Evolutionary conservation across 2,888 invertebrate genomes (phyloP), one percentile per base, ranked within the genome.

Genomic region (Ectemnius cavifrons): DNA sequence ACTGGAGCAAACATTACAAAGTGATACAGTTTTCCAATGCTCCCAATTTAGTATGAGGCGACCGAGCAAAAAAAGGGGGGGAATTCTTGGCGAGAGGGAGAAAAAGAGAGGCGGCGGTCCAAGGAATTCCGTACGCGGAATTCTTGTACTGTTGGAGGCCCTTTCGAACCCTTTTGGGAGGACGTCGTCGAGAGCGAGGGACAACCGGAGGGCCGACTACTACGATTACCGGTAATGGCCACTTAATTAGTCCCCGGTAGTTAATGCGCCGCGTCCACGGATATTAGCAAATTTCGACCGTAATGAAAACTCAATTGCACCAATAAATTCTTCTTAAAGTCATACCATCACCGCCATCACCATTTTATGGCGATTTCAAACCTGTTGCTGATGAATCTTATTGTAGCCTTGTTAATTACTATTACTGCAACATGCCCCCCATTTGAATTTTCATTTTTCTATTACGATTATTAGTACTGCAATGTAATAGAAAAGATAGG

Each of bases 51-150:
- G 27, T 45, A 56, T 52, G 5, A 20, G 57, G 20, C 61, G 61
- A 57, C n/a, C 61, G 14, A 47, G 71, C 46, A 6, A 66, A 16
- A 16, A 59, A 59, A 65, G n/a, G 60, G 45, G 60, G 45, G 52
- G 52, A 63, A 71, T 63, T 60, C 72, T 28, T 23, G 37, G 23
- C 58, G 61, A 62, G 73, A 67, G 72, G 45, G 20, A 61, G 56
- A 60, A 62, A 52, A 66, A 60, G 45, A 14, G 37, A 52, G 52
- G 52, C 37, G 37, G 37, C 52, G 14, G 52, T 13, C 61, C 71
- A 28, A 37, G 65, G 68, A 68, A 75, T 77, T 75, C 74, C 73
- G 70, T 72, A 75, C 66, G 73, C 64, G 71, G 74, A 75, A 82
- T 73, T 75, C 71, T 71, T 8, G 46, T 16, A 20, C 56, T 59